These are phyloP conservation scores for Hemicrepidius hirtus DNA, from an alignment of 2,888 invertebrate species.

Conservation along the genomic window DNA sequence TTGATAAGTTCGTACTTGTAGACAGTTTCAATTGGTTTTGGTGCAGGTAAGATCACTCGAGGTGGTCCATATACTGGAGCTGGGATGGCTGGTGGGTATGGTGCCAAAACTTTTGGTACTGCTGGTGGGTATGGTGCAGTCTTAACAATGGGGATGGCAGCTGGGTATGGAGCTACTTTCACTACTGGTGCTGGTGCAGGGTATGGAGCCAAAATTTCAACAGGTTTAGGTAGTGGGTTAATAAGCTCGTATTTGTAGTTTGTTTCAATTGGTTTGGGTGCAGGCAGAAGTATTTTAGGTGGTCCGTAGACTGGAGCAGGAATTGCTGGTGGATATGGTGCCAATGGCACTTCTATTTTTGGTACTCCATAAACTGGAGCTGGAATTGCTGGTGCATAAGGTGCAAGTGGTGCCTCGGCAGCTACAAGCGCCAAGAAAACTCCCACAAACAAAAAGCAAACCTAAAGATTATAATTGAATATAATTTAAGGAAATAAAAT, in stretches of 20 bases:
- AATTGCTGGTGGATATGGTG: slow-evolving; percentile 12
- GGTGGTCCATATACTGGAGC: slow-evolving; percentile 19
- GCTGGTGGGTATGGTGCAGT: slow-evolving; percentile 18
- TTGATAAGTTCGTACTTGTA: no score
- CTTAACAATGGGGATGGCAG: background rate
- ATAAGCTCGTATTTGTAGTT: no score
- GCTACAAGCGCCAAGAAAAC: background rate
- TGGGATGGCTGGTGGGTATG: slow-evolving; percentile 5
- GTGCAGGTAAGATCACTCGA: no score
- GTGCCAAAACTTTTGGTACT: slow-evolving; percentile 9
- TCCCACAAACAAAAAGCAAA: background rate
- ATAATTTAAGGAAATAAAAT: no score
- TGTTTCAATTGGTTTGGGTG: slow-evolving; percentile 1
- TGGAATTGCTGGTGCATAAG: background rate
- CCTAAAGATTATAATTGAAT: background rate
- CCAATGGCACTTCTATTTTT: slow-evolving; percentile 13
- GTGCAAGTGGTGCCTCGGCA: background rate
- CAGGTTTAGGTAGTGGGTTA: no score
- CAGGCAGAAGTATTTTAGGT: slow-evolving; percentile 4
- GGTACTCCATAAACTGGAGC: slow-evolving; percentile 29
- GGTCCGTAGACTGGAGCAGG: slow-evolving; percentile 20
- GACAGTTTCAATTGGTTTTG: no score
- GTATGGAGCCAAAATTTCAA: no score
- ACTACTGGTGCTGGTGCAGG: no score
- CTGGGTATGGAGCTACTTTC: no score